Conservation (phyloP, 2,888 invertebrate genomes). For the Phaedon cochleariae region DNA sequence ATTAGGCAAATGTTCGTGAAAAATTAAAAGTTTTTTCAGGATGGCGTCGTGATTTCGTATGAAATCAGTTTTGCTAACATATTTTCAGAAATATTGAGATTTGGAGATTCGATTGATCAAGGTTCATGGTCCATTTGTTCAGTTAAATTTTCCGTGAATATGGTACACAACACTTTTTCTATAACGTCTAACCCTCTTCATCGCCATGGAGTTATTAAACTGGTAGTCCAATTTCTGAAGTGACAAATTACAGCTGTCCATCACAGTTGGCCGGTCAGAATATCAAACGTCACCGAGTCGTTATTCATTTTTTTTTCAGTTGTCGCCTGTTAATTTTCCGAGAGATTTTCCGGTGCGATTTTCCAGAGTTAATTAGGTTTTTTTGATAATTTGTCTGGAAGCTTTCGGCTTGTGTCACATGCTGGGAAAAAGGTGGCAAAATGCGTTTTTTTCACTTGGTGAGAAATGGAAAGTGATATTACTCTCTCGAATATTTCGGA, state of each 20-base stretch:
- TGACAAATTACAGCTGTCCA: conserved; percentile 20
- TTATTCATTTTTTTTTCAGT: conserved; percentile 22
- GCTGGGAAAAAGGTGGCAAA: not conserved
- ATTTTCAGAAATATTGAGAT: too few species aligned
- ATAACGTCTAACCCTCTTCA: conserved; percentile 8
- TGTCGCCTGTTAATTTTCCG: conserved; percentile 18
- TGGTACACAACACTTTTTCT: not conserved
- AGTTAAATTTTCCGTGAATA: too few species aligned
- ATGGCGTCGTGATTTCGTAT: too few species aligned
- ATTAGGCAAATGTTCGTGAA: too few species aligned
- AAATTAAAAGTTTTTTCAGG: too few species aligned
- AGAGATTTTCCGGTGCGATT: conserved; percentile 10
- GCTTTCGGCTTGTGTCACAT: not conserved
- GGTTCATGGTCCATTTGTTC: too few species aligned
- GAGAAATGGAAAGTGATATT: not conserved
- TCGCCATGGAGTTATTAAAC: not conserved
- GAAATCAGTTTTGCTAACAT: too few species aligned
- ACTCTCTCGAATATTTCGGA: not conserved
- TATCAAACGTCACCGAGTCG: conserved; percentile 13
- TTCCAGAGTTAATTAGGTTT: conserved; percentile 24
- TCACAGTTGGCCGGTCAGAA: conserved; percentile 15
- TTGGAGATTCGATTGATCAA: too few species aligned
- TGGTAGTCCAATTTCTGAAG: conserved; percentile 6
- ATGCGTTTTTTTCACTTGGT: not conserved
- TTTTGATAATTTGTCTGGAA: conserved; percentile 22